Conservation (phyloP, 2,113 vertebrate genomes). For the Petroica traversi region DNA sequence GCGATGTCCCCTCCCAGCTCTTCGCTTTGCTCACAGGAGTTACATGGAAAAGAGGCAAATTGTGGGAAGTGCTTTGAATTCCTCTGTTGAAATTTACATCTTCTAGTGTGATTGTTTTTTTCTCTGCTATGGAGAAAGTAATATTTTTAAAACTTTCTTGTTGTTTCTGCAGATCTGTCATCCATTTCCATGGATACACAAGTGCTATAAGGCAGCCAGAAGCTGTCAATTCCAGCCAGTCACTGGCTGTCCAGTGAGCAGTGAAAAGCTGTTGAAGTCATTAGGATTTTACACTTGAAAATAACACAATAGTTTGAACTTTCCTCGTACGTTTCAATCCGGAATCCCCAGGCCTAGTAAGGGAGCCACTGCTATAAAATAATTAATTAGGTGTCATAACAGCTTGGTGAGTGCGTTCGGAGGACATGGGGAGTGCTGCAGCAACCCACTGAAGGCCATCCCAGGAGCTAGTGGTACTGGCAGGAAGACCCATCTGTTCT, state of each 20-base stretch:
- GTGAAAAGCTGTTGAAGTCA: constrained; percentile 38
- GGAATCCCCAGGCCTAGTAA: neutral
- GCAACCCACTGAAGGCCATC: neutral
- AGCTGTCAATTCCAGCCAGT: constrained; percentile 39
- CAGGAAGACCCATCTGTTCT: neutral
- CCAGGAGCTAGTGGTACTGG: neutral
- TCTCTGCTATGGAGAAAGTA: neutral
- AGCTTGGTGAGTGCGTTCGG: neutral
- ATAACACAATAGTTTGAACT: neutral
- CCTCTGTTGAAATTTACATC: neutral
- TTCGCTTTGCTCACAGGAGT: neutral
- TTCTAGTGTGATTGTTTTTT: neutral
- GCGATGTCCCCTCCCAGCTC: neutral
- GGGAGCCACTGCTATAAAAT: neutral
- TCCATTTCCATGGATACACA: constrained; percentile 45
- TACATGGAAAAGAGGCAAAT: neutral
- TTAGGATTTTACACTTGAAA: constrained; percentile 15
- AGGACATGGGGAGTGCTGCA: neutral
- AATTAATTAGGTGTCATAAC: neutral
- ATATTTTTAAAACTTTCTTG: neutral
- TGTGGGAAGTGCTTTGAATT: neutral
- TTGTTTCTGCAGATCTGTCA: constrained; percentile 19
- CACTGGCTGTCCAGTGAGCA: constrained; percentile 23
- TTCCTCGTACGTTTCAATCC: neutral
- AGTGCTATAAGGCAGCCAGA: neutral